Percentiles rank a stretch among this genome's conserved stretches.
phyloP scores from a whole-genome alignment of 92 coral and sea anemone species.

The Zoanthus gigantus region DNA sequence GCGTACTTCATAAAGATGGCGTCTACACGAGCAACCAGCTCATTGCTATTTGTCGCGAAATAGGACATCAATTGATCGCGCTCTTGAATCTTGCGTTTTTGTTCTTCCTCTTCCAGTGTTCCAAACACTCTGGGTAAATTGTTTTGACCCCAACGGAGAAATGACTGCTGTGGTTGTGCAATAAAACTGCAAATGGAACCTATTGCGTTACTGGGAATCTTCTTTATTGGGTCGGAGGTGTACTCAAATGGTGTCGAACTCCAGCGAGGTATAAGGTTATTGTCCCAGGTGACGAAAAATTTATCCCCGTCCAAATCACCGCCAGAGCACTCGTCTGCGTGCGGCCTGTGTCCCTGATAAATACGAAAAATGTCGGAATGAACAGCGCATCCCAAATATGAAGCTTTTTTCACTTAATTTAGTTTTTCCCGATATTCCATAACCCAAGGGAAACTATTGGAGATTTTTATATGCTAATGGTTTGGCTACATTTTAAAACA shows the following conservation, averaged over 20 bases:
- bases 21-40: constrained; percentile 81
- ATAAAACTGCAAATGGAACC: neutral
- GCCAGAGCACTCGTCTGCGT: constrained; percentile 95
- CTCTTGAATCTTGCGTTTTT: constrained; percentile 60
- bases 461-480: no score
- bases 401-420: no score
- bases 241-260: constrained; percentile 77
- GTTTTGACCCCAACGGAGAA: constrained; percentile 64
- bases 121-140: constrained; percentile 73
- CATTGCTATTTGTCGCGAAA: constrained; percentile 78
- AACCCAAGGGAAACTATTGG: no score
- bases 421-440: no score
- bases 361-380: no score
- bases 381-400: no score
- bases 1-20: constrained; percentile 90
- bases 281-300: constrained; percentile 95
- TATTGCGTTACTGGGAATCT: constrained; percentile 14
- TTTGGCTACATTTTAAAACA: no score
- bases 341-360: constrained; percentile 80
- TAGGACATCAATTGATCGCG: constrained; percentile 78
- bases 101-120: constrained; percentile 71
- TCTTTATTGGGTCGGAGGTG: constrained; percentile 46
- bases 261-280: constrained; percentile 79
- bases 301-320: constrained; percentile 93
- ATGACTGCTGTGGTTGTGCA: constrained; percentile 5